Evolutionary conservation across 2,888 invertebrate genomes (phyloP).

Genomic region (Parelbella ahira): DNA sequence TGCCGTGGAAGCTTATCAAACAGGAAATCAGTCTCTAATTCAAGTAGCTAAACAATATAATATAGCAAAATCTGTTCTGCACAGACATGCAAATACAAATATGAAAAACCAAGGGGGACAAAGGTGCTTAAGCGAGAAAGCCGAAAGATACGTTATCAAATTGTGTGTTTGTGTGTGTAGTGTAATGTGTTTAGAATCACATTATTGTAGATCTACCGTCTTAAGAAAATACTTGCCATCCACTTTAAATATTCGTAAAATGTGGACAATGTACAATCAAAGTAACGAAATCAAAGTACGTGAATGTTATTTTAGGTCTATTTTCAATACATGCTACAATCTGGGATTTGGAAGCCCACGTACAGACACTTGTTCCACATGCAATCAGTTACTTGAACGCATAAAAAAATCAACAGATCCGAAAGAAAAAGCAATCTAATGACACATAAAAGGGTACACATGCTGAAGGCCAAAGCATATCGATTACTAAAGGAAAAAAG

Average conservation of each 20-base stretch:
- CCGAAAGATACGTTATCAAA: no score
- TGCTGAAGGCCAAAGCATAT: slow-evolving; percentile 32
- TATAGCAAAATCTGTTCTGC: no score
- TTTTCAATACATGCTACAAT: slow-evolving; percentile 28
- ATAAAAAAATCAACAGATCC: slow-evolving; percentile 33
- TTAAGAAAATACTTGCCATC: no score
- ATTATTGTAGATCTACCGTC: no score
- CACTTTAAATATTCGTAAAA: background rate
- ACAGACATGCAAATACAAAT: no score
- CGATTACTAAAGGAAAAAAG: slow-evolving; percentile 30
- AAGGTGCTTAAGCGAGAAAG: no score
- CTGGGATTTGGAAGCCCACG: slow-evolving; percentile 30
- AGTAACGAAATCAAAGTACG: background rate
- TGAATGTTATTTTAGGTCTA: slow-evolving; percentile 8
- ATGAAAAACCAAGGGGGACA: no score
- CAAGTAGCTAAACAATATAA: no score
- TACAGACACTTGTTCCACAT: slow-evolving; percentile 28
- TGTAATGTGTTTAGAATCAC: no score
- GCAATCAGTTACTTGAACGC: slow-evolving; percentile 28
- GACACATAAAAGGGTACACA: slow-evolving; percentile 32
- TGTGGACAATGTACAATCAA: slow-evolving; percentile 9
- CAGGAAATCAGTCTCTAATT: no score
- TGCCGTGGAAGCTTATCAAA: no score
- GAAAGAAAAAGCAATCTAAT: slow-evolving; percentile 30
- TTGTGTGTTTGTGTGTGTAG: no score